These are phyloP conservation scores for Phocides pigmalion DNA, from an alignment of 1,140 invertebrate species.

Conservation along the genomic window DNA sequence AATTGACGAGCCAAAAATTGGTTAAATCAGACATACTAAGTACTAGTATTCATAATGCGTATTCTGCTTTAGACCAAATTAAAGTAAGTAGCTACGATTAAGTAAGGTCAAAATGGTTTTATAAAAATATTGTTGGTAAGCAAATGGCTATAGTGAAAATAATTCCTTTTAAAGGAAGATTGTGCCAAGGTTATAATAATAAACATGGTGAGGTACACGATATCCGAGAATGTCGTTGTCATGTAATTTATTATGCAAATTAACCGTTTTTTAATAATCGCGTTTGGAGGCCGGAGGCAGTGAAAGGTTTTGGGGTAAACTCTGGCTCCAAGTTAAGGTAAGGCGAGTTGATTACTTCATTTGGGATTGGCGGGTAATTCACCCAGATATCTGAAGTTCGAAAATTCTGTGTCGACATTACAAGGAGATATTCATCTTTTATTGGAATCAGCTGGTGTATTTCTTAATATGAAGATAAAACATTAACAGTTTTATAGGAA, in stretches of 20 bases:
- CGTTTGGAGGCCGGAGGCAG: conserved; percentile 37
- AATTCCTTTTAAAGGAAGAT: conserved; percentile 17
- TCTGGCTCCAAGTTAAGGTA: conserved; percentile 14
- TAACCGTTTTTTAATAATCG: conserved; percentile 44
- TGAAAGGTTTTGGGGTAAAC: conserved; percentile 36
- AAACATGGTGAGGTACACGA: conserved; percentile 26
- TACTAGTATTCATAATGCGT: no score
- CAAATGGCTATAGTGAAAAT: conserved; percentile 6
- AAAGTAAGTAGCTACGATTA: no score
- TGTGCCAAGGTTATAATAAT: conserved; percentile 10
- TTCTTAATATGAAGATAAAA: neutral
- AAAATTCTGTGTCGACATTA: neutral
- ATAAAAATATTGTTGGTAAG: neutral
- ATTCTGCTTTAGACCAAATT: no score
- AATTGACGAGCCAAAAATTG: no score
- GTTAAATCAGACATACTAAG: no score
- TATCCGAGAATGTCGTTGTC: conserved; percentile 18
- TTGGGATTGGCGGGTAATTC: conserved; percentile 13
- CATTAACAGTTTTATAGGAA: neutral
- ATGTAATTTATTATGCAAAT: conserved; percentile 50
- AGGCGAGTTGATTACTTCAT: conserved; percentile 35
- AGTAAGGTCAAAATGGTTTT: neutral
- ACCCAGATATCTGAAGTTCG: neutral
- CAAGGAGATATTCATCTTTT: no score
- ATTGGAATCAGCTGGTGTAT: no score